Evolutionary conservation across 2,888 invertebrate species (phyloP).

Genomic region (Cantharis rufa): DNA sequence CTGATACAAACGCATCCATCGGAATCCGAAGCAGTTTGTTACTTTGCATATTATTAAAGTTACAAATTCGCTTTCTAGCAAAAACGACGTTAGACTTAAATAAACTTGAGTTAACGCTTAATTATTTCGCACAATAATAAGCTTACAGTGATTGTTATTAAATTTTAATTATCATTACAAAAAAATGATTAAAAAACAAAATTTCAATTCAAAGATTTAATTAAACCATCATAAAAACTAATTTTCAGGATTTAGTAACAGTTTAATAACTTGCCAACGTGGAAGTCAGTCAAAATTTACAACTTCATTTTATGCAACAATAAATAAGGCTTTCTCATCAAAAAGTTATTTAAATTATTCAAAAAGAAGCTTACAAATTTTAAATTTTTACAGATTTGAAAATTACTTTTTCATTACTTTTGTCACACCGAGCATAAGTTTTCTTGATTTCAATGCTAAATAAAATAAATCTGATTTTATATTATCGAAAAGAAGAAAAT

Average conservation of each 20-base stretch:
- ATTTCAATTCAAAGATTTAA: neutral
- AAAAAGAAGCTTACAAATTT: neutral
- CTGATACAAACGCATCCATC: slow-evolving; percentile 15
- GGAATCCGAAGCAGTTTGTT: slow-evolving; percentile 15
- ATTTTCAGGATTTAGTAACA: neutral
- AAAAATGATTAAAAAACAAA: neutral
- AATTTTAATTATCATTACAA: neutral
- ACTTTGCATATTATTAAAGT: slow-evolving; percentile 8
- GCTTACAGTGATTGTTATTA: neutral
- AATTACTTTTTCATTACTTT: neutral
- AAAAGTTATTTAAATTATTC: neutral
- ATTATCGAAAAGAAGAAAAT: neutral
- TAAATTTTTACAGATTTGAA: neutral
- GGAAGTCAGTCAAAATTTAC: neutral
- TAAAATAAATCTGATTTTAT: neutral
- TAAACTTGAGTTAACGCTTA: neutral
- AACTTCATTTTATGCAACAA: neutral
- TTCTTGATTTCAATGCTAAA: neutral
- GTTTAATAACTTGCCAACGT: neutral
- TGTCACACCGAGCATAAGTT: neutral
- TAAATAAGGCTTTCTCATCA: neutral
- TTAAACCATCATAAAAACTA: neutral
- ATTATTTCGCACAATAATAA: neutral
- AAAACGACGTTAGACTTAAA: neutral
- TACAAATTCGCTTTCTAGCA: neutral